These are phyloP conservation scores for Octodonta nipae DNA, from an alignment of 2,888 invertebrate species.

Conservation along the genomic window DNA sequence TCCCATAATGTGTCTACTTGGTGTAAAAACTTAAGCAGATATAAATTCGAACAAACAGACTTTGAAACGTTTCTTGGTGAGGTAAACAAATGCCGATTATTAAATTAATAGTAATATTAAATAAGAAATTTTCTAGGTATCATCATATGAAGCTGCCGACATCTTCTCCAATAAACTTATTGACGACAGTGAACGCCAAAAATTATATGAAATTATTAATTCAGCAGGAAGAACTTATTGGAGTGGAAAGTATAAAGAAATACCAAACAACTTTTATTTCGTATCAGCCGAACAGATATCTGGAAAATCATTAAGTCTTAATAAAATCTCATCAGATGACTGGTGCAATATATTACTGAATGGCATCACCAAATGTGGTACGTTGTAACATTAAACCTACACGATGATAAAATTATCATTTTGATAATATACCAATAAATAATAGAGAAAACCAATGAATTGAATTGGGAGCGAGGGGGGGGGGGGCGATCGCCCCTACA, in stretches of 20 bases:
- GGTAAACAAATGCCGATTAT: slow-evolving; percentile 14
- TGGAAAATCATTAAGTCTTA: slow-evolving; percentile 20
- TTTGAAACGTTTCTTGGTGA: slow-evolving; percentile 24
- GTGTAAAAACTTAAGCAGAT: slow-evolving; percentile 53
- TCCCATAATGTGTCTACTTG: slow-evolving; percentile 62
- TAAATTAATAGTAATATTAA: background rate
- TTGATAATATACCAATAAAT: too few species aligned
- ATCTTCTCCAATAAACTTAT: slow-evolving; percentile 65
- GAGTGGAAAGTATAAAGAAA: slow-evolving; percentile 14
- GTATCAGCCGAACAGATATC: slow-evolving; percentile 21
- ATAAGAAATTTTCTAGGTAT: slow-evolving; percentile 12
- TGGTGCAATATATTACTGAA: slow-evolving; percentile 50
- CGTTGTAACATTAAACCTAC: too few species aligned
- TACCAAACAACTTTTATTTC: slow-evolving; percentile 16
- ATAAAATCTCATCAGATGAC: slow-evolving; percentile 45
- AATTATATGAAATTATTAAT: slow-evolving; percentile 50
- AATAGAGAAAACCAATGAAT: too few species aligned
- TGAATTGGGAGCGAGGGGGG: too few species aligned
- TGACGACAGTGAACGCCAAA: slow-evolving; percentile 48
- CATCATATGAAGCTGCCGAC: slow-evolving; percentile 60
- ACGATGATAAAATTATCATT: too few species aligned
- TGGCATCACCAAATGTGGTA: slow-evolving; percentile 52
- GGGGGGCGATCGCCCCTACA: too few species aligned
- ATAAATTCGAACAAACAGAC: slow-evolving; percentile 28
- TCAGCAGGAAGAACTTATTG: slow-evolving; percentile 36